phyloP scores from a whole-genome alignment of 2,797 vertebrate species.

The Adrianichthys oophorus region DNA sequence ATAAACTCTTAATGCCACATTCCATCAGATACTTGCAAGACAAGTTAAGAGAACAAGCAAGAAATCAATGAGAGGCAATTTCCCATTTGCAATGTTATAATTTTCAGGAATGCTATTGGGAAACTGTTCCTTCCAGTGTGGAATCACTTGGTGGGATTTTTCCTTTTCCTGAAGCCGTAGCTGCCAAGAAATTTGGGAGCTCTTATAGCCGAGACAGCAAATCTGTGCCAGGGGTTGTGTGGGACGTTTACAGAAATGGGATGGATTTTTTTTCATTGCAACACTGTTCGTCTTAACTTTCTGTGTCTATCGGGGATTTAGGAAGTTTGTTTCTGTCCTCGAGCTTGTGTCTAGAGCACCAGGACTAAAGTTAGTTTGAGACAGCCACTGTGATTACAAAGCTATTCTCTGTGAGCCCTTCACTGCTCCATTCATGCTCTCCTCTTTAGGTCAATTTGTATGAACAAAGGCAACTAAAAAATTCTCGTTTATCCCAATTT shows the following conservation, averaged over 20 bases:
- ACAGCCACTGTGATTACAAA: constrained; percentile 74
- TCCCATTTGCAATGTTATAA: constrained; percentile 51
- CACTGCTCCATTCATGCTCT: constrained; percentile 46
- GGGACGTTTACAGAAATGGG: constrained; percentile 80
- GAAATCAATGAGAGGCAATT: constrained; percentile 51
- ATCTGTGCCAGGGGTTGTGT: constrained; percentile 77
- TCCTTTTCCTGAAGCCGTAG: constrained; percentile 47
- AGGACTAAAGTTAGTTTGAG: constrained; percentile 62
- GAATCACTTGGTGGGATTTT: constrained; percentile 65
- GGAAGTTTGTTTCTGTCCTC: constrained; percentile 73
- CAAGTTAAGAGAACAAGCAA: constrained; percentile 36
- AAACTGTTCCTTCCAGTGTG: constrained; percentile 37
- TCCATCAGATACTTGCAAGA: constrained; percentile 31
- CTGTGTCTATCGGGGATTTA: constrained; percentile 72
- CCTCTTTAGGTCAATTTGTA: constrained; percentile 57
- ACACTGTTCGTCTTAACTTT: constrained; percentile 78
- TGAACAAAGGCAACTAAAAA: constrained; percentile 61
- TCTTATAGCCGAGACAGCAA: constrained; percentile 67
- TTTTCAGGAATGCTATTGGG: constrained; percentile 40
- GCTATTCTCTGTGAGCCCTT: constrained; percentile 68
- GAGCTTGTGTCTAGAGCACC: constrained; percentile 67
- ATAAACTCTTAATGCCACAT: constrained; percentile 61
- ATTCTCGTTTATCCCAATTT: constrained; percentile 51
- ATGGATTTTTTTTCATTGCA: constrained; percentile 76
- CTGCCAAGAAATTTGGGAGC: constrained; percentile 76